Percentiles rank a stretch among this genome's conserved stretches.
Evolutionary conservation across 2,888 invertebrate species (phyloP).

Genomic region (Carterocephalus palaemon): DNA sequence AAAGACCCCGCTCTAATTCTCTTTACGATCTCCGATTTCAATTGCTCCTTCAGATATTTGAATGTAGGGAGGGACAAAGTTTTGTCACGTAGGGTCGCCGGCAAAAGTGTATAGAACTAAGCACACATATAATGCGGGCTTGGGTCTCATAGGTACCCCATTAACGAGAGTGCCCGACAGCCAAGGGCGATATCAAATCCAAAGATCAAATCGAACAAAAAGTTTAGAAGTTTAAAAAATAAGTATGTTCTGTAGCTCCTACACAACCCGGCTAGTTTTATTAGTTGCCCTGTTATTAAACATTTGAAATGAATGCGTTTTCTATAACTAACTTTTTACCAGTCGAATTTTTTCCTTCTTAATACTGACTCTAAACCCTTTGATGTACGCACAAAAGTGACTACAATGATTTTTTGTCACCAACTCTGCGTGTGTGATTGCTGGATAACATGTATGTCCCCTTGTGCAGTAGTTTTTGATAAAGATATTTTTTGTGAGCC

Average conservation of each 20-base stretch:
- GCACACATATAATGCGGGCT: conserved; percentile 73
- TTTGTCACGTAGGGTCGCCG: conserved; percentile 76
- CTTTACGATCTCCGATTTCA: conserved; percentile 79
- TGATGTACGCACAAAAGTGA: conserved; percentile 56
- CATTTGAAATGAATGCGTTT: conserved; percentile 68
- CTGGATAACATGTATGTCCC: conserved; percentile 67
- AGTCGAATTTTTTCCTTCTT: conserved; percentile 52
- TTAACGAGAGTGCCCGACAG: conserved; percentile 72
- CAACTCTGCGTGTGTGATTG: conserved; percentile 51
- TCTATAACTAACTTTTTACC: conserved; percentile 60
- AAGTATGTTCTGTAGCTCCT: no score
- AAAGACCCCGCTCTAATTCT: conserved; percentile 77
- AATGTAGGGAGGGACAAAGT: conserved; percentile 78
- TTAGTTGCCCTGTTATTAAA: conserved; percentile 73
- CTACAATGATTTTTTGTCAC: conserved; percentile 59
- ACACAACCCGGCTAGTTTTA: conserved; percentile 60
- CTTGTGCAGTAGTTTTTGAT: conserved; percentile 70
- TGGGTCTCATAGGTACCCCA: conserved; percentile 71
- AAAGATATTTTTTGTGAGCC: conserved; percentile 72
- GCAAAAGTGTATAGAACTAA: conserved; percentile 57
- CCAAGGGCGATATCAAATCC: conserved; percentile 67
- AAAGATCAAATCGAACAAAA: conserved; percentile 74
- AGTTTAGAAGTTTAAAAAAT: conserved; percentile 60
- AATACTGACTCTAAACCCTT: conserved; percentile 59
- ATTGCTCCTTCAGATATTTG: conserved; percentile 79